phyloP scores from a whole-genome alignment of 2,888 invertebrate genomes.

The Epirrhoe alternata region DNA sequence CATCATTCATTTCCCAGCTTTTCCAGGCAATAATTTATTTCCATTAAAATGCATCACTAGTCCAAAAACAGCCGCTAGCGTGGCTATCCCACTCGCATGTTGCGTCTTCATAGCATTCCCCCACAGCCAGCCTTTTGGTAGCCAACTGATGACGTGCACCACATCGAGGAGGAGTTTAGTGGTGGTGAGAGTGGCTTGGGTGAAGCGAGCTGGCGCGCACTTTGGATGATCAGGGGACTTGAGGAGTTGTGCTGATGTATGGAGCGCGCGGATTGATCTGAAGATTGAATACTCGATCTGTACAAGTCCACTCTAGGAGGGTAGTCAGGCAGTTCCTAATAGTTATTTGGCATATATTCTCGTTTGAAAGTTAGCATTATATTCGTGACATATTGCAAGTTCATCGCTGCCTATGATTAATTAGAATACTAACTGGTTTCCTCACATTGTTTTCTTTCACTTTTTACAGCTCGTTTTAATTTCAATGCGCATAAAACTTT shows the following conservation, averaged over 20 bases:
- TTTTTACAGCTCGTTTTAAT: no score
- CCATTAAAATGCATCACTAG: constrained; percentile 70
- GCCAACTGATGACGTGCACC: constrained; percentile 91
- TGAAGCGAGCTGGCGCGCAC: constrained; percentile 69
- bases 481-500: no score
- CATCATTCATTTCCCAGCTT: neutral
- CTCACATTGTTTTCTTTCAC: no score
- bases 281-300: neutral
- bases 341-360: no score
- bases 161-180: constrained; percentile 86
- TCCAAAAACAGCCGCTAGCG: constrained; percentile 64
- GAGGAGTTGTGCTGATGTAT: constrained; percentile 56
- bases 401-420: no score
- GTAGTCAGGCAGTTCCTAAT: no score
- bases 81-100: constrained; percentile 64
- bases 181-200: constrained; percentile 66
- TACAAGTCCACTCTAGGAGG: no score
- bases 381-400: no score
- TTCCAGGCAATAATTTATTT: constrained; percentile 57
- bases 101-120: constrained; percentile 85
- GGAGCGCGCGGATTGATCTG: constrained; percentile 72
- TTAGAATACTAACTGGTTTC: no score
- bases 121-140: constrained; percentile 93
- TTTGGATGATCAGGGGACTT: constrained; percentile 57
- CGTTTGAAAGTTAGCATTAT: no score